phyloP scores from a whole-genome alignment of 2,113 vertebrate genomes.

The Helogale parvula region DNA sequence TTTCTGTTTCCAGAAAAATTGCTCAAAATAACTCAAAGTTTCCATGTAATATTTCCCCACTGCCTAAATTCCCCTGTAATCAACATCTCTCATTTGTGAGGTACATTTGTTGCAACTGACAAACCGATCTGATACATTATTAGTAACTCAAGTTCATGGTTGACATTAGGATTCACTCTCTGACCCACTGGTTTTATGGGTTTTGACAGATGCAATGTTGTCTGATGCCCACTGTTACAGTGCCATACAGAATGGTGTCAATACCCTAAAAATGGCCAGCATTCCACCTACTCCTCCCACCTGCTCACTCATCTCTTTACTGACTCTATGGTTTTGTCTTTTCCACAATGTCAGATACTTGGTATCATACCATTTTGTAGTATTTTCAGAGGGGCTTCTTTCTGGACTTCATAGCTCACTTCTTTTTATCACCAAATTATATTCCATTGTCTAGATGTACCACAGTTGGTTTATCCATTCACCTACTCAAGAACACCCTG shows the following conservation, averaged over 20 bases:
- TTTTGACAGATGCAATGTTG: neutral
- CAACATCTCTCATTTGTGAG: neutral
- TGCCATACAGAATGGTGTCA: neutral
- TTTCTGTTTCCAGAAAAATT: conserved; percentile 19
- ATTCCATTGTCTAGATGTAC: neutral
- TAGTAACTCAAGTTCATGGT: neutral
- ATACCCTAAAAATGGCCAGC: neutral
- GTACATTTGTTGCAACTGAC: neutral
- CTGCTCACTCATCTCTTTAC: conserved; percentile 10
- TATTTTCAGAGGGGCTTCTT: conserved; percentile 33
- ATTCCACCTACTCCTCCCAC: neutral
- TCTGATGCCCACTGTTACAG: neutral
- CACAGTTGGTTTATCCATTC: neutral
- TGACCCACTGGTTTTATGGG: neutral
- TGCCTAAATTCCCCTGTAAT: neutral
- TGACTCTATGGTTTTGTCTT: neutral
- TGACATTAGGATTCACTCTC: neutral
- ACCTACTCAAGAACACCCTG: neutral
- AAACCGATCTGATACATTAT: neutral
- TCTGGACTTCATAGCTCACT: neutral
- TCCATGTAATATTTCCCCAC: neutral
- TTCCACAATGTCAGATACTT: neutral
- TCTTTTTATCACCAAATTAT: neutral
- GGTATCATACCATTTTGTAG: neutral
- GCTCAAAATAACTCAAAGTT: neutral